Evolutionary conservation across 2,797 vertebrate species (phyloP).

Genomic region (Falco novaeseelandiae): DNA sequence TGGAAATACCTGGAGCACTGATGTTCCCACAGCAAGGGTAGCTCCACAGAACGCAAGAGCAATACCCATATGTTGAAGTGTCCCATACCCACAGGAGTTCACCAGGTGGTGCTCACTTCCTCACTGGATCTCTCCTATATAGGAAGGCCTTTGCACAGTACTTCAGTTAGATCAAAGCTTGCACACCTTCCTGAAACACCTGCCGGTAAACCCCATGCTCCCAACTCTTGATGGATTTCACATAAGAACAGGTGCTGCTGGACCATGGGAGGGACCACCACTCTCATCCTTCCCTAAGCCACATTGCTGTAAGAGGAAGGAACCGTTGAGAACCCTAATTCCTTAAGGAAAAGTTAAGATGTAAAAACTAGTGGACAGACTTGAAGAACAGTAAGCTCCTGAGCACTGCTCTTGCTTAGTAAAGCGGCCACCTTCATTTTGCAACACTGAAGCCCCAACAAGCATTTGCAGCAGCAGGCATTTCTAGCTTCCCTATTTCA

Average conservation of each 20-base stretch:
- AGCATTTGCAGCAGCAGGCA: neutral
- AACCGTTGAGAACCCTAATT: neutral
- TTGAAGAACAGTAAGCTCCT: neutral
- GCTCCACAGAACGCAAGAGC: neutral
- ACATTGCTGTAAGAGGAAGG: neutral
- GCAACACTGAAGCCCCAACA: neutral
- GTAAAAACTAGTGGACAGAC: neutral
- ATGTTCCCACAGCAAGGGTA: neutral
- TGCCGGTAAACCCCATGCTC: neutral
- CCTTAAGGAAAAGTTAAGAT: neutral
- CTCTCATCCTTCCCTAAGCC: neutral
- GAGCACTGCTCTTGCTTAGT: neutral
- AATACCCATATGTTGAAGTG: neutral
- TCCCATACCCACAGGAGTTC: neutral
- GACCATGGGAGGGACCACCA: fast-evolving
- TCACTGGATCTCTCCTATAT: neutral
- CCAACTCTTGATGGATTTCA: neutral
- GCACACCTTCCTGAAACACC: neutral
- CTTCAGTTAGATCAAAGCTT: neutral
- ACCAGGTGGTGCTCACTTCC: neutral
- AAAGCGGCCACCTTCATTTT: neutral
- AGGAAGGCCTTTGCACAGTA: neutral
- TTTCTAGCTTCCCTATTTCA: neutral
- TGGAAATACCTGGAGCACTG: neutral
- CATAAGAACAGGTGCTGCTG: neutral